These are phyloP conservation scores for Pelecanoides urinatrix DNA, from an alignment of 2,113 vertebrate species.

Conservation along the genomic window DNA sequence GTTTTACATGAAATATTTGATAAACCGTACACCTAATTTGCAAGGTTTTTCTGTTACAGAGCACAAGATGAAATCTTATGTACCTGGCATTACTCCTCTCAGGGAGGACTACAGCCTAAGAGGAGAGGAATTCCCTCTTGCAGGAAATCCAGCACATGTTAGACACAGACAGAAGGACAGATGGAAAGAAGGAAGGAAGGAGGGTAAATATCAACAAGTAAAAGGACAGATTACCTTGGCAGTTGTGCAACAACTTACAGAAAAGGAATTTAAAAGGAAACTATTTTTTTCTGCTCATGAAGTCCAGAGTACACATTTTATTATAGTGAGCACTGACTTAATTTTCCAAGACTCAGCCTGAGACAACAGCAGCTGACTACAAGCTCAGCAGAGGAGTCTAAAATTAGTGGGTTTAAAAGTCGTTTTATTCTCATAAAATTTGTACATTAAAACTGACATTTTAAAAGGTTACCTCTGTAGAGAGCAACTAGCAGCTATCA, in stretches of 20 bases:
- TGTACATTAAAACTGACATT: constrained; percentile 71
- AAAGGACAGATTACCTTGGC: constrained; percentile 35
- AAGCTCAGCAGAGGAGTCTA: constrained; percentile 55
- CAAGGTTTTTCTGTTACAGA: constrained; percentile 20
- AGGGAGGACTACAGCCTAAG: background rate
- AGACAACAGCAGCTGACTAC: constrained; percentile 65
- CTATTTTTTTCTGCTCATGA: background rate
- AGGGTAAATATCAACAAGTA: constrained; percentile 47
- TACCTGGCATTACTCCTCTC: constrained; percentile 9
- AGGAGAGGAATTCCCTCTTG: background rate
- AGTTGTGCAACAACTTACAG: constrained; percentile 25
- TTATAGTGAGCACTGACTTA: constrained; percentile 51
- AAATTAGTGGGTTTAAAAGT: constrained; percentile 61
- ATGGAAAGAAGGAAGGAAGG: constrained; percentile 24
- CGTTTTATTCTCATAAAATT: constrained; percentile 71
- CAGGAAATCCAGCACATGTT: constrained; percentile 41
- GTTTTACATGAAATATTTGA: background rate
- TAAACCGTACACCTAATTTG: background rate
- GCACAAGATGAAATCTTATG: background rate
- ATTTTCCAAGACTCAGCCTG: constrained; percentile 54
- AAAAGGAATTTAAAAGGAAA: constrained; percentile 38
- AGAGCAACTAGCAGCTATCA: constrained; percentile 48
- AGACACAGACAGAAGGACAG: background rate
- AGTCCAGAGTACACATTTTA: constrained; percentile 50
- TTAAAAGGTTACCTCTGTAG: constrained; percentile 67